Percentiles rank a stretch among this genome's conserved stretches.
Conservation (phyloP, 1,140 invertebrate species). For the Eriocheir sinensis region DNA sequence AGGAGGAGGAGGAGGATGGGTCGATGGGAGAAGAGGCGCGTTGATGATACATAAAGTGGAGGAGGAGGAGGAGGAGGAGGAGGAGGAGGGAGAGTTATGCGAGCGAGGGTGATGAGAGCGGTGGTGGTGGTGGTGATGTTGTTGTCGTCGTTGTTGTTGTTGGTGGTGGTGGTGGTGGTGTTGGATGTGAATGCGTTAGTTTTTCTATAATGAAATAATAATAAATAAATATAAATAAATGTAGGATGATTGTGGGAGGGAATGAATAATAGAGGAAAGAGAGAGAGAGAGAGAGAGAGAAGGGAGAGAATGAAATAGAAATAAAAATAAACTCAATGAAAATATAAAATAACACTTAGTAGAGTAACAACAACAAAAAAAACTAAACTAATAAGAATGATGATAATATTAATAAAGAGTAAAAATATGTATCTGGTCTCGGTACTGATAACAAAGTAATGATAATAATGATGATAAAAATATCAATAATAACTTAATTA, state of each 20-base stretch:
- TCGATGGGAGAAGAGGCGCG: neutral
- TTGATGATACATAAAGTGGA: neutral
- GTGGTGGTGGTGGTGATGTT: neutral
- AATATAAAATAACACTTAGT: neutral
- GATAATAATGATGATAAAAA: neutral
- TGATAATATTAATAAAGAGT: neutral
- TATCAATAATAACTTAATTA: neutral
- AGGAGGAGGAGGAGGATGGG: neutral
- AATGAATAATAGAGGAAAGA: too few relatives aligned
- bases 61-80: constrained; percentile 31
- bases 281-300: too few relatives aligned
- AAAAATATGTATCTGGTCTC: too few relatives aligned
- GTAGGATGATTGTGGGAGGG: too few relatives aligned
- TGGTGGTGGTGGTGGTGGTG: neutral
- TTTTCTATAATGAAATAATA: neutral
- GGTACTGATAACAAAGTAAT: too few relatives aligned
- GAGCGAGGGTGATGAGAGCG: neutral
- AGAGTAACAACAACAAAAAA: neutral
- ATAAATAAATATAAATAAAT: too few relatives aligned
- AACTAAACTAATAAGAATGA: neutral
- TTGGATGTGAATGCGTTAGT: neutral
- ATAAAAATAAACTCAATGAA: neutral
- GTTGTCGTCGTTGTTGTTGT: neutral
- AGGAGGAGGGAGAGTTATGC: neutral
- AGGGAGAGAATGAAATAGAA: neutral